A percentile compares a stretch with the other conserved stretches of the same genome.
phyloP scores from a whole-genome alignment of 2,113 vertebrate genomes.

The Heloderma charlesbogerti region DNA sequence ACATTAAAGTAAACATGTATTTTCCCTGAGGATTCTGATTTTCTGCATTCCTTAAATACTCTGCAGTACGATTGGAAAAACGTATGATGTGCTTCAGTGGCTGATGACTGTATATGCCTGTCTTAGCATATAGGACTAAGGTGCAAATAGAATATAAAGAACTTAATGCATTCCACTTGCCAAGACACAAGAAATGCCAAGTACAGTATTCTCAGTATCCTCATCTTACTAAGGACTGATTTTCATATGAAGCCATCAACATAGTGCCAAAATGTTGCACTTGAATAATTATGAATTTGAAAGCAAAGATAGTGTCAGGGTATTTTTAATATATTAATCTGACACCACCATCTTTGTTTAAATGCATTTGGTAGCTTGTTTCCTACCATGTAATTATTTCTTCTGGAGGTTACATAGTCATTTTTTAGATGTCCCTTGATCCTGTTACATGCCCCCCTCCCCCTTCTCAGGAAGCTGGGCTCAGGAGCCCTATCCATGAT shows the following conservation, averaged over 20 bases:
- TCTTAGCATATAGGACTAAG: slow-evolving; percentile 33
- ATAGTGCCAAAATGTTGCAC: slow-evolving; percentile 18
- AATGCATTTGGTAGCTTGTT: slow-evolving; percentile 5
- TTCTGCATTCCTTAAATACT: slow-evolving; percentile 27
- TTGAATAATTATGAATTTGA: slow-evolving; percentile 28
- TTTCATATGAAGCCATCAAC: slow-evolving; percentile 44
- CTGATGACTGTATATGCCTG: slow-evolving; percentile 13
- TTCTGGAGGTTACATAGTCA: slow-evolving; percentile 54
- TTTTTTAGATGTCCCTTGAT: slow-evolving; percentile 52
- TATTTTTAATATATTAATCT: slow-evolving; percentile 46
- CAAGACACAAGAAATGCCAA: slow-evolving; percentile 52
- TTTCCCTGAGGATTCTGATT: slow-evolving; percentile 53
- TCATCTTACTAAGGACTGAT: slow-evolving; percentile 33
- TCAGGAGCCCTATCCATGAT: slow-evolving; percentile 79
- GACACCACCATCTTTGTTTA: slow-evolving; percentile 18
- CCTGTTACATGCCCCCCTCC: not conserved
- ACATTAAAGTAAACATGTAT: slow-evolving; percentile 26
- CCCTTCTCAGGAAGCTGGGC: slow-evolving; percentile 50
- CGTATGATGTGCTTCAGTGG: slow-evolving; percentile 41
- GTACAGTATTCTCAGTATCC: slow-evolving; percentile 35
- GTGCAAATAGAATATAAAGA: slow-evolving; percentile 32
- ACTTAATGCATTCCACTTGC: slow-evolving; percentile 48
- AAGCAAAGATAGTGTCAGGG: slow-evolving; percentile 49
- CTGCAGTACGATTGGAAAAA: slow-evolving; percentile 65
- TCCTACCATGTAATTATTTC: slow-evolving; percentile 36